Evolutionary conservation across 2,888 invertebrate genomes (phyloP).

Genomic region (Tineola bisselliella): DNA sequence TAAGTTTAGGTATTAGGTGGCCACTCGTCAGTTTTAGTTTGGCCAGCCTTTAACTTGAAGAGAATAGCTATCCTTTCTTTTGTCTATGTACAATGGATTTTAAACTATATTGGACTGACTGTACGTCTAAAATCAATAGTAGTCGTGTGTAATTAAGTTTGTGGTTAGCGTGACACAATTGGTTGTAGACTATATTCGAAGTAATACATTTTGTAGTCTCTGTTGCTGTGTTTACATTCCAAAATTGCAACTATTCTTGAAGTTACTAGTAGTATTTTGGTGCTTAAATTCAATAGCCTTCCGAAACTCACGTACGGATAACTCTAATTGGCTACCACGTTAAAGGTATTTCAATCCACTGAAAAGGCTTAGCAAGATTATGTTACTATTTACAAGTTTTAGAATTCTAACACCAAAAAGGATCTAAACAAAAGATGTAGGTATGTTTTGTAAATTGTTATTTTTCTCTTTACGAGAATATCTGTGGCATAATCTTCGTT

Average conservation of each 20-base stretch:
- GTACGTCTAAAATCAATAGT: neutral
- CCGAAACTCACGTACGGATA: neutral
- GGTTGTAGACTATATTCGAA: neutral
- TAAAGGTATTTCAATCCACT: neutral
- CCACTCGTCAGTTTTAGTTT: neutral
- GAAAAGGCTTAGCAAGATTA: neutral
- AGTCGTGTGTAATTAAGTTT: neutral
- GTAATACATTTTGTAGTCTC: neutral
- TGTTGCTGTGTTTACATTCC: neutral
- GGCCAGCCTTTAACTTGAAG: neutral
- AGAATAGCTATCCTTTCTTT: neutral
- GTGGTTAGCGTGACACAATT: neutral
- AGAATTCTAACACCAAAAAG: no score
- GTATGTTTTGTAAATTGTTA: no score
- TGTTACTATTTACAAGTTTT: neutral
- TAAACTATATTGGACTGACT: neutral
- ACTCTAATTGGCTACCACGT: neutral
- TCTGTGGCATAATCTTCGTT: no score
- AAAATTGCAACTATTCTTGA: neutral
- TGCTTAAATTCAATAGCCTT: neutral
- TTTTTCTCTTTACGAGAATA: no score
- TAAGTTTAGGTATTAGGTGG: constrained; percentile 3
- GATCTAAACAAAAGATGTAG: no score
- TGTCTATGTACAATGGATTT: neutral
- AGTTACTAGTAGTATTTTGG: neutral